phyloP scores from a whole-genome alignment of 2,888 invertebrate genomes.

The Synergus japonicus region DNA sequence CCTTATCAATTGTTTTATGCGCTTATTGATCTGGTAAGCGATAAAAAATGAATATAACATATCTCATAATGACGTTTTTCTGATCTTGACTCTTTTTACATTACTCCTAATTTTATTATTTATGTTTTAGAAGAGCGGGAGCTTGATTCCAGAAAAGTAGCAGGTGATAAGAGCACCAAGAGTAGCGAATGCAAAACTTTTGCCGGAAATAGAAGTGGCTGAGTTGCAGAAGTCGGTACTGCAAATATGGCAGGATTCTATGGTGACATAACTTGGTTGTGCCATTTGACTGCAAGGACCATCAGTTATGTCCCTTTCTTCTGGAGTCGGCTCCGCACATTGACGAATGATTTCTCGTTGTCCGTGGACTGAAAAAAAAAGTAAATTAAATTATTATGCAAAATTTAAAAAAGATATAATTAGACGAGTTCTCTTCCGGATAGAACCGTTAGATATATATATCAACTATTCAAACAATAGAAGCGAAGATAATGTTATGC shows the following conservation, averaged over 20 bases:
- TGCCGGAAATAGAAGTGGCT: constrained; percentile 63
- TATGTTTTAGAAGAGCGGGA: constrained; percentile 45
- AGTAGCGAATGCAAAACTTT: constrained; percentile 59
- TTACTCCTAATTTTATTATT: background rate
- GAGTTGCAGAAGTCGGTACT: constrained; percentile 71
- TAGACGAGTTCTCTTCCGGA: background rate
- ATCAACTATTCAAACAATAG: constrained; percentile 20
- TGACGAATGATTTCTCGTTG: constrained; percentile 65
- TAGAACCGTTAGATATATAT: background rate
- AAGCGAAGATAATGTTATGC: constrained; percentile 4
- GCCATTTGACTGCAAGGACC: constrained; percentile 65
- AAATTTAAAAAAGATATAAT: background rate
- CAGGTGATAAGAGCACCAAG: constrained; percentile 56
- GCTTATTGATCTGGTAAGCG: background rate
- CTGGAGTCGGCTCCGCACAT: constrained; percentile 66
- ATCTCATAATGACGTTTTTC: background rate
- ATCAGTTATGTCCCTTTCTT: constrained; percentile 67
- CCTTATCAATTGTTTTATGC: background rate
- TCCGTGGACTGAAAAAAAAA: constrained; percentile 64
- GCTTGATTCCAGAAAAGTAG: constrained; percentile 54
- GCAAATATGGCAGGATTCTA: constrained; percentile 73
- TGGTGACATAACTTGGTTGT: constrained; percentile 58
- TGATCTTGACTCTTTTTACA: background rate
- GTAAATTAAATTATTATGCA: background rate
- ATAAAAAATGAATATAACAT: constrained; percentile 3